A percentile compares a stretch with the other conserved stretches of the same genome.
phyloP scores from a whole-genome alignment of 37 sponge, comb jelly and placozoan species.

The Axinella damicornis region DNA sequence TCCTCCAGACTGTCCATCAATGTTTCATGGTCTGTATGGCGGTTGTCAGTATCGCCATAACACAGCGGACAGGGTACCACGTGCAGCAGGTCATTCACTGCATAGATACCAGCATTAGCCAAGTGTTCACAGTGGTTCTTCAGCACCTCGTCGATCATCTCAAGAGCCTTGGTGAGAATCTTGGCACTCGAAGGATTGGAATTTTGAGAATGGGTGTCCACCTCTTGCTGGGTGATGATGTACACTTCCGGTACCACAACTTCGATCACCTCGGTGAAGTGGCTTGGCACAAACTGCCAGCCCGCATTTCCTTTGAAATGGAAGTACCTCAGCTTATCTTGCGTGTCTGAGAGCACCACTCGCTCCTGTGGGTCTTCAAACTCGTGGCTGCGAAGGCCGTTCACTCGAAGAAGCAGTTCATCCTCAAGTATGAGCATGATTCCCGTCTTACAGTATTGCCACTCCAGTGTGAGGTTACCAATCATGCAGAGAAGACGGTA shows the following conservation, averaged over 20 bases:
- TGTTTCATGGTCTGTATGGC: background rate
- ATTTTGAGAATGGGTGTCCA: background rate
- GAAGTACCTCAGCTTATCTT: conserved; percentile 10
- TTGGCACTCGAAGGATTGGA: conserved; percentile 4
- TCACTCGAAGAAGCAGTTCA: conserved; percentile 40
- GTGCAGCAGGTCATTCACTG: conserved; percentile 42
- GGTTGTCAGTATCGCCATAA: conserved; percentile 58
- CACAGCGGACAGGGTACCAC: conserved; percentile 64
- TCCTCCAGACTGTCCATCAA: too few species aligned
- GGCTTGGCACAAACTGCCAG: conserved; percentile 18
- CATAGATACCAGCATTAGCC: conserved; percentile 45
- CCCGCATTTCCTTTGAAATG: conserved; percentile 9
- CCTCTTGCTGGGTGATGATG: background rate
- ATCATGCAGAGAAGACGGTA: conserved; percentile 27
- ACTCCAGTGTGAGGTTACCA: conserved; percentile 35
- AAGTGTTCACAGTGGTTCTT: conserved; percentile 70
- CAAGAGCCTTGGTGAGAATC: conserved; percentile 54
- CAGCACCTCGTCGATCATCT: conserved; percentile 68
- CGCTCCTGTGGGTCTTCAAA: conserved; percentile 38
- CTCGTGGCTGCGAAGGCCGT: conserved; percentile 46
- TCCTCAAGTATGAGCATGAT: conserved; percentile 61
- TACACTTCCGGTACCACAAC: conserved; percentile 48
- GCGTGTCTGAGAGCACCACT: background rate
- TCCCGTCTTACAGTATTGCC: conserved; percentile 85
- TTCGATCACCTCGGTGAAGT: conserved; percentile 56